Percentiles rank a stretch among this genome's conserved stretches.
These are phyloP conservation scores for Tiliacea aurago DNA, from an alignment of 2,888 invertebrate genomes.

Conservation along the genomic window DNA sequence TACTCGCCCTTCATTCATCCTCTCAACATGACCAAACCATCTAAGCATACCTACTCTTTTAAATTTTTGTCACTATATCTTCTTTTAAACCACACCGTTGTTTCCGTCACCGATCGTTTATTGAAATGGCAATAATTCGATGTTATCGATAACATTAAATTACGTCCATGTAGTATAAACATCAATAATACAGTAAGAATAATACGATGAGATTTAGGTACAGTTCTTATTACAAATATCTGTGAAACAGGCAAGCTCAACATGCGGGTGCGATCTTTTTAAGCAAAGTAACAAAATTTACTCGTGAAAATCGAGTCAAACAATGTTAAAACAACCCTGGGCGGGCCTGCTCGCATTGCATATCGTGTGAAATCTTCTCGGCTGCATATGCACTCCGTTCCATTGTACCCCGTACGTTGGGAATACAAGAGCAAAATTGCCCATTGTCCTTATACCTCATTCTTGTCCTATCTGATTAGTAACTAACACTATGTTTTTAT, in stretches of 20 bases:
- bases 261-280: slow-evolving; percentile 18
- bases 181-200: too few relatives aligned
- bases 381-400: slow-evolving; percentile 67
- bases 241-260: background rate
- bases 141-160: background rate
- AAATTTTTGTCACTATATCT: too few relatives aligned
- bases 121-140: background rate
- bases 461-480: slow-evolving; percentile 85
- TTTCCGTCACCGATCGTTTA: background rate
- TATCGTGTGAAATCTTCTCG: slow-evolving; percentile 78
- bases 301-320: slow-evolving; percentile 60
- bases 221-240: background rate
- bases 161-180: background rate
- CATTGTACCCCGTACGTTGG: slow-evolving; percentile 74
- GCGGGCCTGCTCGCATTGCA: slow-evolving; percentile 58
- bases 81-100: too few relatives aligned
- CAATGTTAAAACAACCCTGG: slow-evolving; percentile 70
- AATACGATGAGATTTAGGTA: background rate
- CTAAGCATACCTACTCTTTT: too few relatives aligned
- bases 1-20: too few relatives aligned
- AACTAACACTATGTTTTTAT: slow-evolving; percentile 82
- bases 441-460: slow-evolving; percentile 83
- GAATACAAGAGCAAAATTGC: slow-evolving; percentile 79
- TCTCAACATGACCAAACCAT: too few relatives aligned
- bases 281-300: slow-evolving; percentile 62